A percentile compares a stretch with the other conserved stretches of the same genome.
Evolutionary conservation across 2,888 invertebrate species (phyloP).

Genomic region (Hydrotaea cyrtoneurina): DNA sequence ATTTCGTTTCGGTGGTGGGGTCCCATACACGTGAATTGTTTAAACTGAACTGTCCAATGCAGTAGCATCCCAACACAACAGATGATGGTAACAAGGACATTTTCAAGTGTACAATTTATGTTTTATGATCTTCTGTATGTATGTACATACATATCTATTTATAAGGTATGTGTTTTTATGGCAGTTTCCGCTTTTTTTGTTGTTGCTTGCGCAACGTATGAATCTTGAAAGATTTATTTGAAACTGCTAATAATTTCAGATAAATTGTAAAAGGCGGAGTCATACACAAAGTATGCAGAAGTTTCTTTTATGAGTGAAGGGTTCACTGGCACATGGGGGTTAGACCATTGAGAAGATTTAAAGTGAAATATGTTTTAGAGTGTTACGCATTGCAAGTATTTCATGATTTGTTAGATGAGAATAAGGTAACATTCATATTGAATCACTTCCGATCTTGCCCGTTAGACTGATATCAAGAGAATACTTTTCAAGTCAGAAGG

Average conservation of each 20-base stretch:
- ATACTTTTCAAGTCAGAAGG: no score
- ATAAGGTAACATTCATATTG: no score
- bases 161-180: slow-evolving; percentile 45
- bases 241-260: slow-evolving; percentile 3
- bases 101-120: slow-evolving; percentile 61
- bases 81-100: slow-evolving; percentile 46
- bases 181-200: slow-evolving; percentile 11
- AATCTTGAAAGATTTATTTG: background rate
- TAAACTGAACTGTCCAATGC: slow-evolving; percentile 57
- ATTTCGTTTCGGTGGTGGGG: slow-evolving; percentile 4
- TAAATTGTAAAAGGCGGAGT: background rate
- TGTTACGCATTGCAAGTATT: no score
- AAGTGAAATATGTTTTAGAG: no score
- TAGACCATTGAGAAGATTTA: no score
- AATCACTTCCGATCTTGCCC: no score
- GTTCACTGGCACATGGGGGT: no score
- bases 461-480: no score
- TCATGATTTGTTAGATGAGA: no score
- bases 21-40: slow-evolving; percentile 42
- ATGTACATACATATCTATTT: slow-evolving; percentile 4
- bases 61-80: slow-evolving; percentile 16
- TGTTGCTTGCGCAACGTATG: background rate
- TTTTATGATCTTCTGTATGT: slow-evolving; percentile 49
- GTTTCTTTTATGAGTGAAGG: no score
- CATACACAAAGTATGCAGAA: background rate